phyloP scores from a whole-genome alignment of 2,888 invertebrate genomes.

The Siphlonurus alternatus region DNA sequence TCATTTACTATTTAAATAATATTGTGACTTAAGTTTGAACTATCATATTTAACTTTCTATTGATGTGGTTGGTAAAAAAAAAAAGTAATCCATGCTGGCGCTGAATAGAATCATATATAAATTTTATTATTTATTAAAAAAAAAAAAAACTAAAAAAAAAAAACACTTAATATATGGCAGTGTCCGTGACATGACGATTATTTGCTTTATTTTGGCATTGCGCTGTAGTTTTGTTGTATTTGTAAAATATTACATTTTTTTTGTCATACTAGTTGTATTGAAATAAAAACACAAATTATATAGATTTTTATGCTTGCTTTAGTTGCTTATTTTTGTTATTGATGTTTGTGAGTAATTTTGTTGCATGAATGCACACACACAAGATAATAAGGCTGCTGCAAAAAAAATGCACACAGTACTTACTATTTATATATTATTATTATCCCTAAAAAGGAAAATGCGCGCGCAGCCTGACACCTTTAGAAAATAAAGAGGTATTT shows the following conservation, averaged over 20 bases:
- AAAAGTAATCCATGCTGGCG: too few relatives aligned
- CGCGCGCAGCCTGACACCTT: background rate
- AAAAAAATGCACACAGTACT: background rate
- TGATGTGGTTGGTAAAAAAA: too few relatives aligned
- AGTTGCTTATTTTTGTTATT: conserved; percentile 13
- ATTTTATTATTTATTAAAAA: conserved; percentile 5
- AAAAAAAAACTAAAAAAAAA: conserved; percentile 3
- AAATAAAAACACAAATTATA: too few relatives aligned
- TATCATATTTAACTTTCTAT: too few relatives aligned
- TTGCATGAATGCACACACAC: background rate
- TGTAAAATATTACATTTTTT: conserved; percentile 8
- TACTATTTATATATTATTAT: too few relatives aligned
- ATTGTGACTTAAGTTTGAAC: too few relatives aligned
- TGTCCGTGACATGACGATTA: background rate
- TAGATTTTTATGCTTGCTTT: conserved; percentile 5
- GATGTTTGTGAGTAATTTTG: background rate
- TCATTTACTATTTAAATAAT: background rate
- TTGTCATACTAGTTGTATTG: conserved; percentile 2
- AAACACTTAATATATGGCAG: conserved; percentile 5
- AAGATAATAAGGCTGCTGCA: background rate
- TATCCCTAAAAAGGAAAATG: too few relatives aligned
- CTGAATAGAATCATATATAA: too few relatives aligned
- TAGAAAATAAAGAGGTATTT: background rate
- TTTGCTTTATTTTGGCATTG: background rate
- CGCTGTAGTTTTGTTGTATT: background rate